A percentile compares a stretch with the other conserved stretches of the same genome.
Conservation (phyloP, 2,797 vertebrate genomes). For the Borostomias antarcticus region DNA sequence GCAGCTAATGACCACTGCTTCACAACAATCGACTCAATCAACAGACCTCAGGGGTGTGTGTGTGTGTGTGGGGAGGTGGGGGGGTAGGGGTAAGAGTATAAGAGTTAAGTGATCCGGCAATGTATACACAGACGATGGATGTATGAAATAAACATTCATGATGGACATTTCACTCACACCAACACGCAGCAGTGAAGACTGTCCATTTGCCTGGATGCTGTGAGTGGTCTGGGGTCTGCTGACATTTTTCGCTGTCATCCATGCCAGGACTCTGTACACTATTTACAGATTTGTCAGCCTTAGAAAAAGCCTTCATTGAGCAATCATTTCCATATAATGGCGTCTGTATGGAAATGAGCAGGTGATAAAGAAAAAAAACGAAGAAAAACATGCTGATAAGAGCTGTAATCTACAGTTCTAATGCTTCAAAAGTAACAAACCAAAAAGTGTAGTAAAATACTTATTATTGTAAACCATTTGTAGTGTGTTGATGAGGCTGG, state of each 20-base stretch:
- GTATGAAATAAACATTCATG: conserved; percentile 45
- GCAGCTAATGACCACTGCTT: conserved; percentile 42
- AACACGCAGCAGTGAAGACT: conserved; percentile 13
- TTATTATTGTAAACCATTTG: no score
- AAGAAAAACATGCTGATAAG: no score
- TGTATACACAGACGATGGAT: conserved; percentile 31
- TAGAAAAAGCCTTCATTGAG: neutral
- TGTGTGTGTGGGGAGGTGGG: conserved; percentile 6
- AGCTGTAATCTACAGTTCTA: no score
- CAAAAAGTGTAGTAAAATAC: no score
- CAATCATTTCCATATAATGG: conserved; percentile 20
- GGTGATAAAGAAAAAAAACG: conserved; percentile 23
- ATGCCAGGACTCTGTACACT: neutral
- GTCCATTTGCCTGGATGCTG: conserved; percentile 26
- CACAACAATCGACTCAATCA: conserved; percentile 39
- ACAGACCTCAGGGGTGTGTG: conserved; percentile 21
- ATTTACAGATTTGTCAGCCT: conserved; percentile 26
- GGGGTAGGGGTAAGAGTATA: neutral
- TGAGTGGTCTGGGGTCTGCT: conserved; percentile 22
- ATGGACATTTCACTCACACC: conserved; percentile 47
- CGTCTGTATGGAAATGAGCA: conserved; percentile 18
- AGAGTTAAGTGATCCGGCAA: conserved; percentile 30
- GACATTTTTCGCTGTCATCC: conserved; percentile 3
- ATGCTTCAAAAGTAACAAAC: no score
- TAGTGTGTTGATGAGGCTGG: no score